Percentiles rank a stretch among this genome's conserved stretches.
These are phyloP conservation scores for Ectemnius continuus DNA, from an alignment of 2,888 invertebrate species.

Conservation along the genomic window DNA sequence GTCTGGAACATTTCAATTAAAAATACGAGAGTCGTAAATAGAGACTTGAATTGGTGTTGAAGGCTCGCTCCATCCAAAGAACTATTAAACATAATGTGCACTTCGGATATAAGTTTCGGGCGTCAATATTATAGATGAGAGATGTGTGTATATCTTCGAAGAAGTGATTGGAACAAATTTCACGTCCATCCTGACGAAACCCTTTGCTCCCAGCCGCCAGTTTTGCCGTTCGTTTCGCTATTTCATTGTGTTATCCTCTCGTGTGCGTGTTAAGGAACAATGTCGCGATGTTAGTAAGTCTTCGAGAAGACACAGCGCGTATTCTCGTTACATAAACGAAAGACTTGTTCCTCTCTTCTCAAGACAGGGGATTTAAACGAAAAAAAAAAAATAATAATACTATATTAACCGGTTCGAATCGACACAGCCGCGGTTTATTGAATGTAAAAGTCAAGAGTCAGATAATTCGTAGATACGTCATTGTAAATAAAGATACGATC, in stretches of 20 bases:
- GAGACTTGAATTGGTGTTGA: slow-evolving; percentile 23
- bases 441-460: slow-evolving; percentile 36
- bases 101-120: slow-evolving; percentile 25
- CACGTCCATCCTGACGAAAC: slow-evolving; percentile 46
- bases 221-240: slow-evolving; percentile 39
- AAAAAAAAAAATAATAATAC: slow-evolving; percentile 22
- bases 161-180: slow-evolving; percentile 51
- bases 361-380: slow-evolving; percentile 39
- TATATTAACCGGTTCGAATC: slow-evolving; percentile 52
- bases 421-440: slow-evolving; percentile 47
- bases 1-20: slow-evolving; percentile 36
- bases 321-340: slow-evolving; percentile 36
- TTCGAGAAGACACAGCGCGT: slow-evolving; percentile 29
- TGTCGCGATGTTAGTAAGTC: slow-evolving; percentile 38
- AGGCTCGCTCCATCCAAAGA: background rate
- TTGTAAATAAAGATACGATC: slow-evolving; percentile 67
- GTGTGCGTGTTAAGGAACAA: slow-evolving; percentile 59
- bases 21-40: slow-evolving; percentile 27
- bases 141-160: slow-evolving; percentile 12
- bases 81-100: slow-evolving; percentile 26
- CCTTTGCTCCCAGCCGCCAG: slow-evolving; percentile 24
- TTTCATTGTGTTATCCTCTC: slow-evolving; percentile 59
- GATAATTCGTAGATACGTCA: slow-evolving; percentile 58
- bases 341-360: slow-evolving; percentile 59
- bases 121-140: background rate